A percentile compares a stretch with the other conserved stretches of the same genome.
Conservation (phyloP, 1,140 invertebrate genomes). For the Watersipora subatra region DNA sequence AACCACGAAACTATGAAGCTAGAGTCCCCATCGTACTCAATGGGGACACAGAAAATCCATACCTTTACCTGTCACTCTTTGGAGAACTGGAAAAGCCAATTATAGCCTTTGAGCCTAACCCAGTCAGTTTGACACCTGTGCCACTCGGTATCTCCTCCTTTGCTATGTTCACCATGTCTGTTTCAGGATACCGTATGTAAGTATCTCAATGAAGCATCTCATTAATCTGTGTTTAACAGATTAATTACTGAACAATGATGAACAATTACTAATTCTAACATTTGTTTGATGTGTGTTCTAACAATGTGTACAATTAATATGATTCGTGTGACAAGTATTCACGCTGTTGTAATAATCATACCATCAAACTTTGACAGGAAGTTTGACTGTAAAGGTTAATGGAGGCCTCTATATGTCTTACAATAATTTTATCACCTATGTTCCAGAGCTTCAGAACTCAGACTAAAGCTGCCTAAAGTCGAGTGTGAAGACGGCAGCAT, state of each 20-base stretch:
- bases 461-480: constrained; percentile 20
- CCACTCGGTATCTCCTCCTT: constrained; percentile 28
- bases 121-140: constrained; percentile 31
- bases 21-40: constrained; percentile 31
- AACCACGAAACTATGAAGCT: constrained; percentile 23
- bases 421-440: too few relatives aligned
- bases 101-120: constrained; percentile 35
- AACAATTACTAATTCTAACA: too few relatives aligned
- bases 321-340: too few relatives aligned
- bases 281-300: too few relatives aligned
- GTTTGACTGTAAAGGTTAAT: too few relatives aligned
- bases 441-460: constrained; percentile 16
- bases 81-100: constrained; percentile 28
- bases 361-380: too few relatives aligned
- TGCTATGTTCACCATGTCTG: constrained; percentile 27
- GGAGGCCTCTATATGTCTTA: too few relatives aligned
- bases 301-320: too few relatives aligned
- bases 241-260: too few relatives aligned
- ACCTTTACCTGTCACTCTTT: constrained; percentile 26
- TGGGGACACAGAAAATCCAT: constrained; percentile 26
- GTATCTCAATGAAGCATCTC: too few relatives aligned
- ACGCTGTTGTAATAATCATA: too few relatives aligned
- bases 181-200: constrained; percentile 31
- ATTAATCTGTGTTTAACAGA: too few relatives aligned
- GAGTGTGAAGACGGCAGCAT: constrained; percentile 33